These are phyloP conservation scores for Leptopilina myrica DNA, from an alignment of 2,888 invertebrate species.

Conservation along the genomic window DNA sequence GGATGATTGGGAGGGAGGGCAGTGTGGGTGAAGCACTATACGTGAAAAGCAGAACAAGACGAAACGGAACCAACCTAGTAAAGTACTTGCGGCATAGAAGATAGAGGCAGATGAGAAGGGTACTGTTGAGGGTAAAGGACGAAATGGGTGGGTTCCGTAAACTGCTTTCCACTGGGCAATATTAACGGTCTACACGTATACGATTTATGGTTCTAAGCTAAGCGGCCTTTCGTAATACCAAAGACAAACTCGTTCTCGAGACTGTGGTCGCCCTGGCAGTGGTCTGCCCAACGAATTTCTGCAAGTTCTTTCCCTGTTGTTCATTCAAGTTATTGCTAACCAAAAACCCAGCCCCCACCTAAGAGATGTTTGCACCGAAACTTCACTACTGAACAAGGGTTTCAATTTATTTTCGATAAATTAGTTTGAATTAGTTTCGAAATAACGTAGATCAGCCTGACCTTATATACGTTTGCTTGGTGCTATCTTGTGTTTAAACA, in stretches of 20 bases:
- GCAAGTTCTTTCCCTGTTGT: slow-evolving; percentile 24
- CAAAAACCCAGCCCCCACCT: not conserved
- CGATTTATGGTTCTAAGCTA: slow-evolving; percentile 68
- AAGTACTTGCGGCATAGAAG: slow-evolving; percentile 38
- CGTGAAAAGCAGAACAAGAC: slow-evolving; percentile 48
- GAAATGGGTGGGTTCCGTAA: slow-evolving; percentile 65
- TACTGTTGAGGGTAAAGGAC: slow-evolving; percentile 47
- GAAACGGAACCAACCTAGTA: slow-evolving; percentile 37
- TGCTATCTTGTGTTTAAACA: not conserved
- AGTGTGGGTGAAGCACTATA: slow-evolving; percentile 40
- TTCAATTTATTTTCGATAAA: slow-evolving; percentile 9
- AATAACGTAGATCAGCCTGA: slow-evolving; percentile 12
- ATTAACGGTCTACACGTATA: slow-evolving; percentile 64
- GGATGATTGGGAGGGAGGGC: slow-evolving; percentile 29
- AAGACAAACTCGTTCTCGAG: slow-evolving; percentile 70
- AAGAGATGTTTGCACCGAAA: slow-evolving; percentile 26
- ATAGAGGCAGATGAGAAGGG: slow-evolving; percentile 29
- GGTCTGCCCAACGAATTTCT: slow-evolving; percentile 42
- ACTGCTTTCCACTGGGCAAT: slow-evolving; percentile 65
- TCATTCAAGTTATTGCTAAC: slow-evolving; percentile 27
- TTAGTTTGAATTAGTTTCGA: slow-evolving; percentile 24
- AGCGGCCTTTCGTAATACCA: slow-evolving; percentile 67
- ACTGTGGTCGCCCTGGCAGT: slow-evolving; percentile 54
- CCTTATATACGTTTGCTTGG: not conserved
- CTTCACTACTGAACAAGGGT: not conserved